Conservation (phyloP, 2,113 vertebrate species). For the Dromiciops gliroides region DNA sequence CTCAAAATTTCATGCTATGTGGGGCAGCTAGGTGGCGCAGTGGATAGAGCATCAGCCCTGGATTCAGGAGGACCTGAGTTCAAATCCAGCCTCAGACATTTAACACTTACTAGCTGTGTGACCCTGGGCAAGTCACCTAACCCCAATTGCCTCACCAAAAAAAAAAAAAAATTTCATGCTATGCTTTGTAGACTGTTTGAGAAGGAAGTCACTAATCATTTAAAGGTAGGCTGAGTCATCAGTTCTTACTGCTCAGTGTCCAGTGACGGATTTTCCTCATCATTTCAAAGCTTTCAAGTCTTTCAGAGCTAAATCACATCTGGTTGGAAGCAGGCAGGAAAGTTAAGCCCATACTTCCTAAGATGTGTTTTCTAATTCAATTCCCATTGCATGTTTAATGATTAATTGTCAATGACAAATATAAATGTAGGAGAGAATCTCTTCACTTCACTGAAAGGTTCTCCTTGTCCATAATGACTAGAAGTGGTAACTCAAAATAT, state of each 20-base stretch:
- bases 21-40: too few relatives aligned
- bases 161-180: background rate
- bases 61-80: too few relatives aligned
- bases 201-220: background rate
- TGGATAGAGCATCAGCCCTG: too few relatives aligned
- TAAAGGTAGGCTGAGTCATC: background rate
- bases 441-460: background rate
- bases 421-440: background rate
- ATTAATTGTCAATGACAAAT: background rate
- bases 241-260: background rate
- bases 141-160: too few relatives aligned
- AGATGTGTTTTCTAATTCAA: background rate
- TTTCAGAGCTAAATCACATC: background rate
- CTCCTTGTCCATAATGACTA: background rate
- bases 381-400: background rate
- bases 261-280: background rate
- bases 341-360: background rate
- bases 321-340: background rate
- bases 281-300: background rate
- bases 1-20: background rate
- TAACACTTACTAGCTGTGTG: too few relatives aligned
- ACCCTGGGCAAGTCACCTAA: too few relatives aligned
- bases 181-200: background rate
- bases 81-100: too few relatives aligned
- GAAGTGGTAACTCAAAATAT: background rate